Base-by-base conservation (phyloP, 1,140 invertebrate species). In the Leguminivora glycinivorella region DNA sequence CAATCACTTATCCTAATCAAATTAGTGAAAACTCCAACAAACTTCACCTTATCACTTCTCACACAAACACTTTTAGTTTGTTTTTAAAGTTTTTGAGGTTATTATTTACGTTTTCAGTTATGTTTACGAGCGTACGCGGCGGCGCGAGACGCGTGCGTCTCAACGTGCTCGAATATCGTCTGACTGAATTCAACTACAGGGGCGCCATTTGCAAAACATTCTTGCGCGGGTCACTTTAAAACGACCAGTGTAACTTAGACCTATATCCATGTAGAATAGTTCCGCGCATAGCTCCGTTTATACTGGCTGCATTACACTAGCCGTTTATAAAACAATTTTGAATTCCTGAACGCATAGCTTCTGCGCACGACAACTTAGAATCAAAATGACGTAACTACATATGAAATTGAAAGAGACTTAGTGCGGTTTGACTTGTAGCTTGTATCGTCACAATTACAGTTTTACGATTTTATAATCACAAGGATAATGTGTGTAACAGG, bases 401-500 rank as follows among this genome's bases (percentile, higher is more conserved):
- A 9, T 52, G 47, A 52, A 10, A 52, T 22, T 52, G 47, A 19
- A 10, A 43, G 4, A 52, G 17, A 52, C 17, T 22, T 52, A 52
- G 7, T 52, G 47, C 19, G 7, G 9, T 52, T 52, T 52, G 2
- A 2, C 1, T 52, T 52, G 19, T 43, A n/a, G 14, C n/a, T 6
- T 14, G 38, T 40, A 40, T 17, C n/a, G 43, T 17, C 4, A 17
- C 4, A 22, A 17, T 19, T 22, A 22, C 47, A 52, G 47, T 52
- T 52, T 52, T 52, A 52, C n/a, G 17, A 22, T 52, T 47, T 52
- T 52, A 52, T 52, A 52, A 52, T 19, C 47, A 22, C 22, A 19
- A 52, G 47, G 19, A 52, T 52, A 52, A 52, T 52, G 47, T 22
- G 19, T 52, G 17, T 52, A 52, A 52, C 47, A 52, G 47, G 17